A percentile compares a stretch with the other conserved stretches of the same genome.
These are phyloP conservation scores for Apodemus sylvaticus DNA, from an alignment of 2,113 vertebrate genomes.

Conservation along the genomic window DNA sequence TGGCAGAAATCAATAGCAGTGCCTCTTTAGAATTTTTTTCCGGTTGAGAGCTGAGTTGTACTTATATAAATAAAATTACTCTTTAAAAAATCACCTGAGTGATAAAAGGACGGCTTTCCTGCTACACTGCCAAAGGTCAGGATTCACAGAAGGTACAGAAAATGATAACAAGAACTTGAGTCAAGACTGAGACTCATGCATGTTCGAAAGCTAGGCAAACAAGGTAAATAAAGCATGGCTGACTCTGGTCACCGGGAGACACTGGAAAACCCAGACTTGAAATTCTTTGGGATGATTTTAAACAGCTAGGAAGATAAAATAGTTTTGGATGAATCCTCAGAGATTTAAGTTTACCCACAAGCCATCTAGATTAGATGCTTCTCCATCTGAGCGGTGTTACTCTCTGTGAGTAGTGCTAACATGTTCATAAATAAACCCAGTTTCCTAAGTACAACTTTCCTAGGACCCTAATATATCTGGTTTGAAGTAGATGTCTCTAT, in stretches of 20 bases:
- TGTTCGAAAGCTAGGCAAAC: neutral
- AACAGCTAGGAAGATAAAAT: neutral
- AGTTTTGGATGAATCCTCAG: neutral
- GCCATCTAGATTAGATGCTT: neutral
- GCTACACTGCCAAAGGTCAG: neutral
- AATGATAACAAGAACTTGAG: neutral
- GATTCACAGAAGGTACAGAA: neutral
- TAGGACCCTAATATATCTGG: neutral
- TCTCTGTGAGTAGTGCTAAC: neutral
- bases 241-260: neutral
- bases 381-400: neutral
- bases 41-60: neutral
- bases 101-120: neutral
- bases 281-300: neutral
- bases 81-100: neutral
- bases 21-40: too few relatives aligned
- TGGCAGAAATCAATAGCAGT: too few relatives aligned
- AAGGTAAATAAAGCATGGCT: neutral
- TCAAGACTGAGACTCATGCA: neutral
- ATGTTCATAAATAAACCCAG: neutral
- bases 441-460: conserved; percentile 10
- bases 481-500: conserved; percentile 40
- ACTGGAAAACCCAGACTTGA: neutral
- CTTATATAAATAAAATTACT: too few relatives aligned
- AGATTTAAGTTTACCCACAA: neutral